Evolutionary conservation across 35 echinoderm and acorn worm species (phyloP).

Genomic region (Eucidaris tribuloides): DNA sequence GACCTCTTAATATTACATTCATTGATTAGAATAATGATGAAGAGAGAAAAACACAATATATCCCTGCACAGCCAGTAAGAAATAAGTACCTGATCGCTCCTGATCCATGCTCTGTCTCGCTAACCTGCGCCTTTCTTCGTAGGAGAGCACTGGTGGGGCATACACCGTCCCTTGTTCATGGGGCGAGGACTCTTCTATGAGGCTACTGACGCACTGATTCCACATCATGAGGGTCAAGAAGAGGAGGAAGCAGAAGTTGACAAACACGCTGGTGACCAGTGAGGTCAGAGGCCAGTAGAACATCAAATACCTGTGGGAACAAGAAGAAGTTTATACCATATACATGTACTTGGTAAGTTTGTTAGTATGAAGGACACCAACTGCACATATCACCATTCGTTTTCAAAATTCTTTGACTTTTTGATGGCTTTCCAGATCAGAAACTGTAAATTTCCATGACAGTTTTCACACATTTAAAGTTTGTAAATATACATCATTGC

Average conservation of each 20-base stretch:
- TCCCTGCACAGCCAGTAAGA: too few species aligned
- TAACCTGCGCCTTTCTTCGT: conserved; percentile 41
- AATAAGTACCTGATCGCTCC: conserved; percentile 50
- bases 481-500: too few species aligned
- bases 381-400: too few species aligned
- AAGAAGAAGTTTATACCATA: too few species aligned
- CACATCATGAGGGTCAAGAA: conserved; percentile 76
- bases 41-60: background rate
- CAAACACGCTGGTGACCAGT: conserved; percentile 38
- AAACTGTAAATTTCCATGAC: too few species aligned
- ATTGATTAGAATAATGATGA: too few species aligned
- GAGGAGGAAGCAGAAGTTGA: conserved; percentile 61
- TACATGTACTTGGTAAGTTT: too few species aligned
- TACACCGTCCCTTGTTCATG: conserved; percentile 4
- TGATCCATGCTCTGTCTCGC: conserved; percentile 40
- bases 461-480: too few species aligned
- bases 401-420: too few species aligned
- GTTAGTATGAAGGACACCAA: too few species aligned
- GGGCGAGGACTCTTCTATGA: background rate
- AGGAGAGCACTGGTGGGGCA: background rate
- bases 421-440: too few species aligned
- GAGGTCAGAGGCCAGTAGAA: conserved; percentile 88
- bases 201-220: conserved; percentile 36
- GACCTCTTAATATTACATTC: too few species aligned
- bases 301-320: conserved; percentile 76